Evolutionary conservation across 1,140 invertebrate genomes (phyloP).

Genomic region (Achroia grisella): DNA sequence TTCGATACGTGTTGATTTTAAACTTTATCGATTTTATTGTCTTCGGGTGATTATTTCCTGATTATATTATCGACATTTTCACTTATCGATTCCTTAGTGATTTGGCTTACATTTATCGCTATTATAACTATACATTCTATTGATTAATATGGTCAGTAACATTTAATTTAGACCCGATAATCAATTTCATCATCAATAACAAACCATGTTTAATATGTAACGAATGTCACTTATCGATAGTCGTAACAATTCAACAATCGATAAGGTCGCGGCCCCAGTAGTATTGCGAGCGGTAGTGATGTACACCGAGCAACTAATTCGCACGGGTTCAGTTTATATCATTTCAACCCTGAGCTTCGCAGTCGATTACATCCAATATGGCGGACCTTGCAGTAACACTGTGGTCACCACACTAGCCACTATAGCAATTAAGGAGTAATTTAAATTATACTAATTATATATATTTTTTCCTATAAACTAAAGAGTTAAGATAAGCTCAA

Average conservation of each 20-base stretch:
- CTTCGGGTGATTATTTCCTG: too few relatives aligned
- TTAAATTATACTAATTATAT: conserved; percentile 72
- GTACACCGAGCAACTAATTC: conserved; percentile 11
- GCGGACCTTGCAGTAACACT: conserved; percentile 9
- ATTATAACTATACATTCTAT: too few relatives aligned
- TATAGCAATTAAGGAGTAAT: conserved; percentile 63
- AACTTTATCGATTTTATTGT: background rate
- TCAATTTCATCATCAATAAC: too few relatives aligned
- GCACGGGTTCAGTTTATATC: conserved; percentile 41
- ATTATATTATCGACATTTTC: too few relatives aligned
- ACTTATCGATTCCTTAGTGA: too few relatives aligned
- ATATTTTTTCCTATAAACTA: conserved; percentile 65
- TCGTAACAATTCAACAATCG: background rate
- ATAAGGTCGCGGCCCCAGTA: background rate
- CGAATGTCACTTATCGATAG: too few relatives aligned
- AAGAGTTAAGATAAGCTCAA: conserved; percentile 69
- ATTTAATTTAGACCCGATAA: too few relatives aligned
- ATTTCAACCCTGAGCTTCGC: conserved; percentile 50
- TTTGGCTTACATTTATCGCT: too few relatives aligned
- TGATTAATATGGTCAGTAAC: too few relatives aligned
- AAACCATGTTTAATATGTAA: too few relatives aligned
- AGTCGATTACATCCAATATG: conserved; percentile 18
- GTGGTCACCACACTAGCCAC: conserved; percentile 21
- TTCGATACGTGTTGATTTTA: background rate
- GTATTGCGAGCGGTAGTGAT: conserved; percentile 6